These are phyloP conservation scores for Corythucha ciliata DNA, from an alignment of 2,888 invertebrate genomes.

Conservation along the genomic window DNA sequence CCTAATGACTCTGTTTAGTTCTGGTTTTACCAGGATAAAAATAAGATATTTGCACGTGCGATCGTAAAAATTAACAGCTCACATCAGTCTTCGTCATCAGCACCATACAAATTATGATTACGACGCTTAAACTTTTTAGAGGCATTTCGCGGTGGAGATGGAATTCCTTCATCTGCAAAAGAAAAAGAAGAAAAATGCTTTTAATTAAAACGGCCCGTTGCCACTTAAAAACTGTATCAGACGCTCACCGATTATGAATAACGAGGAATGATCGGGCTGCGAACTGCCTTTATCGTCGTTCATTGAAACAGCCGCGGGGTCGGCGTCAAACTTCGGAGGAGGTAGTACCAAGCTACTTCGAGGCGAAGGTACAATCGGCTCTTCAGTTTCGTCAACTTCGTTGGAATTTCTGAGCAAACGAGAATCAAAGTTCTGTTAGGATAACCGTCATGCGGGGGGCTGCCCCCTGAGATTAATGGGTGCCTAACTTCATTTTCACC, in stretches of 20 bases:
- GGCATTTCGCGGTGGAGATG: constrained; percentile 1
- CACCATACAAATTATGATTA: constrained; percentile 42
- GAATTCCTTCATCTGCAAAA: constrained; percentile 7
- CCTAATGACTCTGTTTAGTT: too few species aligned
- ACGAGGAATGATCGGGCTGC: too few species aligned
- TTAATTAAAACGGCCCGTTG: neutral
- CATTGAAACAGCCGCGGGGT: neutral
- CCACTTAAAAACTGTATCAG: neutral
- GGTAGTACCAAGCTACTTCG: constrained; percentile 12
- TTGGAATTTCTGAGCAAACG: too few species aligned
- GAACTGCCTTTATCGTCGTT: constrained; percentile 8
- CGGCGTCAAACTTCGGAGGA: constrained; percentile 17
- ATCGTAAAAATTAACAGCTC: constrained; percentile 8
- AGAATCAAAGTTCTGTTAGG: too few species aligned
- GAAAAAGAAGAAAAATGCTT: constrained; percentile 6
- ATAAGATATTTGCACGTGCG: too few species aligned
- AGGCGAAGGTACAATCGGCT: too few species aligned
- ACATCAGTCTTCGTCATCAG: constrained; percentile 19
- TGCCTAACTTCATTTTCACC: too few species aligned
- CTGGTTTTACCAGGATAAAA: too few species aligned
- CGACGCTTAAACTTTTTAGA: constrained; percentile 44
- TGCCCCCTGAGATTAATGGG: neutral
- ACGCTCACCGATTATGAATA: constrained; percentile 20
- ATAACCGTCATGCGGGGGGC: neutral
- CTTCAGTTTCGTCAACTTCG: too few species aligned